Evolutionary conservation across 2,797 vertebrate genomes (phyloP).

Genomic region (Brotula barbata): DNA sequence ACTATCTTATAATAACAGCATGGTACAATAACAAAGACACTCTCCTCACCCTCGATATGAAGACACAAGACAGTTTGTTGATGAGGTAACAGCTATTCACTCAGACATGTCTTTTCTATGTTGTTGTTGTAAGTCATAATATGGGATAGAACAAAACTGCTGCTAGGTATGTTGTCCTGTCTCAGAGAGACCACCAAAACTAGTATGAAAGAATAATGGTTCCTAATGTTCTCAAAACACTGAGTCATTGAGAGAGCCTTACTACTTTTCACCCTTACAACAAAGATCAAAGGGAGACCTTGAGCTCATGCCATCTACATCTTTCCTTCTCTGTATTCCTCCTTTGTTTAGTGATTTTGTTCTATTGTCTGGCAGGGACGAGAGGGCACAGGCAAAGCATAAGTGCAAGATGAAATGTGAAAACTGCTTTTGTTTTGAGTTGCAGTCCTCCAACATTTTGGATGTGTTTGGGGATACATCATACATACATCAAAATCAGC

Average conservation of each 20-base stretch:
- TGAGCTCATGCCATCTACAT: constrained; percentile 6
- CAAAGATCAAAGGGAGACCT: constrained; percentile 16
- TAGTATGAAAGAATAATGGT: constrained; percentile 12
- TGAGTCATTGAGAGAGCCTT: constrained; percentile 2
- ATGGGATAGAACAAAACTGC: too few relatives aligned
- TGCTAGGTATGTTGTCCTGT: too few relatives aligned
- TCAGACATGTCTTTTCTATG: too few relatives aligned
- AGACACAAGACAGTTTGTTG: too few relatives aligned
- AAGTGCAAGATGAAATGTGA: constrained; percentile 30
- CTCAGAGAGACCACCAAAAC: not conserved
- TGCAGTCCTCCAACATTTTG: not conserved
- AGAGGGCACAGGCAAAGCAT: constrained; percentile 11
- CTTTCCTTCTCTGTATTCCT: not conserved
- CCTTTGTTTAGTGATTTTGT: constrained; percentile 6
- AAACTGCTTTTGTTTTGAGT: constrained; percentile 3
- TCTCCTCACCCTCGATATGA: too few relatives aligned
- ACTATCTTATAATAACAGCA: too few relatives aligned
- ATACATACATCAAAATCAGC: not conserved
- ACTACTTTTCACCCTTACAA: not conserved
- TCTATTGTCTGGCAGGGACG: not conserved
- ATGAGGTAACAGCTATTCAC: too few relatives aligned
- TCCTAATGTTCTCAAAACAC: constrained; percentile 10
- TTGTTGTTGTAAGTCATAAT: too few relatives aligned
- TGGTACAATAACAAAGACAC: too few relatives aligned
- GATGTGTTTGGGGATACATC: not conserved